Evolutionary conservation across 2,888 invertebrate genomes (phyloP), one percentile per base, ranked within the genome.

Genomic region (Lydus trimaculatus): DNA sequence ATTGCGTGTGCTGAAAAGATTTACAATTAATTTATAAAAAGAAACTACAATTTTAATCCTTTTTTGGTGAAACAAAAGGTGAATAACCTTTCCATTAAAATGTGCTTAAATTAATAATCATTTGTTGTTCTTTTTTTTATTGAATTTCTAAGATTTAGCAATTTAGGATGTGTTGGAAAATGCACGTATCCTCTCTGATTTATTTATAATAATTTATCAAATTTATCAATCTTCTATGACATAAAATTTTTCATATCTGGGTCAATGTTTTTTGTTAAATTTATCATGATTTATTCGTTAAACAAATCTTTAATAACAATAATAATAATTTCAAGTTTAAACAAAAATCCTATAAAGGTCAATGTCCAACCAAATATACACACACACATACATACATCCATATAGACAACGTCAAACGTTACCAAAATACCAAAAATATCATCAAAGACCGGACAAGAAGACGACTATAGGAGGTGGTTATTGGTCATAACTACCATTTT

Each of bases 361-460:
- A 56, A 28, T 56, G 56, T 56, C 56, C 56, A 56, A 13, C 25
- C 15, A 28, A 28, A 25, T 5, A 56, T 7, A 56, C 4, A 28
- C 4, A 56, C n/a, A 56, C 15, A 28, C 28, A 56, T n/a, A 56
- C 13, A 56, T 15, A 56, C 56, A 56, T 13, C 17, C 17, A 28
- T 13, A 52, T 20, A 52, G 23, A 52, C 7, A 43, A 20, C 56
- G 1, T 28, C 1, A 56, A 56, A 56, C 56, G 56, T 56, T 56
- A 56, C 56, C 56, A 56, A 56, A 56, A 56, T 56, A 56, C 56
- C 56, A 56, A 56, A 52, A 56, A 56, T 28, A 56, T 56, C 28
- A 28, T 28, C 56, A 56, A 52, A 52, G 52, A 56, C 56, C 56
- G 56, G 56, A 56, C 28, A 56, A 56, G 23, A 52, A 28, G n/a